A percentile compares a stretch with the other conserved stretches of the same genome.
Evolutionary conservation across 2,797 vertebrate species (phyloP).

Genomic region (Fratercula arctica): DNA sequence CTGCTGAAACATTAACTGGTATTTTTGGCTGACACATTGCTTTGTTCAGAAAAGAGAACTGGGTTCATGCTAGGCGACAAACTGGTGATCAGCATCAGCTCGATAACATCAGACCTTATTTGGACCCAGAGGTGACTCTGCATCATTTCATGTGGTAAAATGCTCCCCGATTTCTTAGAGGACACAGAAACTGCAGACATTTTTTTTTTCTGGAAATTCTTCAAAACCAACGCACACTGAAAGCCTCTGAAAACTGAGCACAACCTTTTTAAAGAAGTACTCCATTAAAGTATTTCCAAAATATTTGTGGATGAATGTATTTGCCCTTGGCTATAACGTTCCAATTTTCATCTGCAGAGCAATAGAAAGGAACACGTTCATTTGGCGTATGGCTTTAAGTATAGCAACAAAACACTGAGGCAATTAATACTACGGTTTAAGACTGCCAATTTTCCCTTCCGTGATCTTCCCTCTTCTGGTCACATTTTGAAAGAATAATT

Average conservation of each 20-base stretch:
- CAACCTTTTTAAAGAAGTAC: neutral
- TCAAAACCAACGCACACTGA: neutral
- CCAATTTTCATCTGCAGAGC: neutral
- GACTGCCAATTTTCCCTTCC: neutral
- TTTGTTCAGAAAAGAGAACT: neutral
- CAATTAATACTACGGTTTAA: neutral
- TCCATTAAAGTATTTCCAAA: neutral
- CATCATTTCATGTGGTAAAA: neutral
- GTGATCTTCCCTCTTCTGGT: neutral
- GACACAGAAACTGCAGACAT: neutral
- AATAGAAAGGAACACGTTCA: neutral
- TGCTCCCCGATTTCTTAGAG: neutral
- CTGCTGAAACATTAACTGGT: neutral
- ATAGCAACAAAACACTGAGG: neutral
- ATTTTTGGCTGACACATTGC: neutral
- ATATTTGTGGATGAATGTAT: neutral
- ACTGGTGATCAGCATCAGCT: neutral
- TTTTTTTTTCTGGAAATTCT: neutral
- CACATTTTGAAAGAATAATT: neutral
- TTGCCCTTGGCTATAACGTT: neutral
- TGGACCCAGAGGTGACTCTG: neutral
- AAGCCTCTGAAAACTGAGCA: neutral
- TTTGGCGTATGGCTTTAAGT: neutral
- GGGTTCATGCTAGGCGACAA: neutral
- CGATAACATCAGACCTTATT: neutral